Percentiles rank a stretch among this genome's conserved stretches.
Conservation (phyloP, 2,888 invertebrate species). For the Aplocera efformata region DNA sequence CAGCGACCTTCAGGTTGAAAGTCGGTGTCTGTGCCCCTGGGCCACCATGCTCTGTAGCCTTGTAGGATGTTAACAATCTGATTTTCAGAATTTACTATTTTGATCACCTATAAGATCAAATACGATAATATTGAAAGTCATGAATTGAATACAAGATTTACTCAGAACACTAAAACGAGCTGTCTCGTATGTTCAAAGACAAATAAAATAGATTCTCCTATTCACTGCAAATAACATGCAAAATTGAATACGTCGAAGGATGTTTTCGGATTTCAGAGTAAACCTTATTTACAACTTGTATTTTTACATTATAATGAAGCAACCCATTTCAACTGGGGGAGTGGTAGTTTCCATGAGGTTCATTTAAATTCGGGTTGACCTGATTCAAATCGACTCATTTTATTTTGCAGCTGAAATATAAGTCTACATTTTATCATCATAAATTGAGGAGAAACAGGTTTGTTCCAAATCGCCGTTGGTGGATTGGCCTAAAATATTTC, state of each 20-base stretch:
- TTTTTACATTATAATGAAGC: conserved; percentile 45
- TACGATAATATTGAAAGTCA: background rate
- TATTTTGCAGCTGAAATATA: conserved; percentile 2
- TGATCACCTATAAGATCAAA: too few relatives aligned
- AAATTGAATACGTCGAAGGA: conserved; percentile 28
- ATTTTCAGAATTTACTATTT: too few relatives aligned
- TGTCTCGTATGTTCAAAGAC: conserved; percentile 3
- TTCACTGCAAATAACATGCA: conserved; percentile 25
- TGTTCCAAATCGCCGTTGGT: too few relatives aligned
- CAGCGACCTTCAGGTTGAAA: too few relatives aligned
- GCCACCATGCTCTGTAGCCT: too few relatives aligned
- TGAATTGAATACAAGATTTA: conserved; percentile 7
- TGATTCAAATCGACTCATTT: conserved; percentile 23
- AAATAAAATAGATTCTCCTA: conserved; percentile 15
- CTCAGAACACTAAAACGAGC: background rate
- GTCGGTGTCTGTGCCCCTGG: too few relatives aligned
- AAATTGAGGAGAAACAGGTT: too few relatives aligned
- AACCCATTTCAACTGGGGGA: conserved; percentile 34
- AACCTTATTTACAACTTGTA: conserved; percentile 35
- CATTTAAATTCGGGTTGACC: conserved; percentile 39
- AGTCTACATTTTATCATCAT: background rate
- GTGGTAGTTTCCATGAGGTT: conserved; percentile 30
- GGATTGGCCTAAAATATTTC: too few relatives aligned
- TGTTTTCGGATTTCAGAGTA: conserved; percentile 24
- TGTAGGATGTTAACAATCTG: too few relatives aligned